Evolutionary conservation across 1,140 invertebrate genomes (phyloP).

Genomic region (Zaprionus ornatus): DNA sequence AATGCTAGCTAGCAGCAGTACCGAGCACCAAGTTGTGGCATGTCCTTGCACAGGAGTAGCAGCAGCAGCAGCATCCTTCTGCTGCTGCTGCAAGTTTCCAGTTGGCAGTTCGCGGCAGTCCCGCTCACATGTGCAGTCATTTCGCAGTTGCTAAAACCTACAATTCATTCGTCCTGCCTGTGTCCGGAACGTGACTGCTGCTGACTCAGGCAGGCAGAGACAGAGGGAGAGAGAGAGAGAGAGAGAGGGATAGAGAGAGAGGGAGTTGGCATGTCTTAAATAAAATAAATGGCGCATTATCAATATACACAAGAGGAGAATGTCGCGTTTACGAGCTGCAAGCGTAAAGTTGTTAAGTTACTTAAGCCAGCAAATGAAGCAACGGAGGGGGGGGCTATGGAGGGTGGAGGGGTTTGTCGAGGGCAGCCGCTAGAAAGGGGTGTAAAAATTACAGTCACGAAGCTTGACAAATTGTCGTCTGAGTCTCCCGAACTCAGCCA

Average conservation of each 20-base stretch:
- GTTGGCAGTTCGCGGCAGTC: not conserved
- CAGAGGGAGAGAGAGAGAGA: not conserved
- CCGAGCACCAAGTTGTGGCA: conserved; percentile 71
- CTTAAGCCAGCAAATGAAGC: conserved; percentile 82
- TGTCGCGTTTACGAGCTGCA: conserved; percentile 77
- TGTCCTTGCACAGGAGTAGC: conserved; percentile 61
- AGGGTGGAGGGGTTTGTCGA: conserved; percentile 11
- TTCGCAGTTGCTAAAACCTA: conserved; percentile 77
- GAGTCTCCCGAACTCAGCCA: conserved; percentile 28
- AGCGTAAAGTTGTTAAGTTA: conserved; percentile 83
- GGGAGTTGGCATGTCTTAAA: conserved; percentile 77
- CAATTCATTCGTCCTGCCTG: conserved; percentile 71
- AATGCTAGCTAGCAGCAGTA: too few species aligned
- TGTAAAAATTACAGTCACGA: conserved; percentile 64
- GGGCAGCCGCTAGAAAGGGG: not conserved
- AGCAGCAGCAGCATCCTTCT: not conserved
- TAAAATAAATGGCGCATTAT: conserved; percentile 82
- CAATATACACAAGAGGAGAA: conserved; percentile 80
- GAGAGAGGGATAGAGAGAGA: conserved; percentile 12
- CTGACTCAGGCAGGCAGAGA: conserved; percentile 33
- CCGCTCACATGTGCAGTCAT: conserved; percentile 51
- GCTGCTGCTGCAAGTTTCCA: not conserved
- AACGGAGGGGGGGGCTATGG: conserved; percentile 8
- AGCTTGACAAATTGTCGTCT: conserved; percentile 77
- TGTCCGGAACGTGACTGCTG: conserved; percentile 67